Percentiles rank a stretch among this genome's conserved stretches.
phyloP scores from a whole-genome alignment of 2,888 invertebrate genomes.

The Plebejus argus region DNA sequence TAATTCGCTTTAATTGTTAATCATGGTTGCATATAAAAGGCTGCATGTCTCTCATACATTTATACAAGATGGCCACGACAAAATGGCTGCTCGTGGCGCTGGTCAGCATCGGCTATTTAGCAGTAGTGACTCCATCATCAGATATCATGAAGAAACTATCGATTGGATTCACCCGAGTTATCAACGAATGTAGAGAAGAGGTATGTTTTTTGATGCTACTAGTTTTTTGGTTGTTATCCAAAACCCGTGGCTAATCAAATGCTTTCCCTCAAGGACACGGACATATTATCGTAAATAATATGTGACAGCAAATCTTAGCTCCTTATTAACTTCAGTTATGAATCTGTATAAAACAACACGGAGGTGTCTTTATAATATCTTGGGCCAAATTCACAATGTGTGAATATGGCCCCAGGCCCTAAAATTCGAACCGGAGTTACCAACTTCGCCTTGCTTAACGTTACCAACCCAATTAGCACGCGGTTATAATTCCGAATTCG shows the following conservation, averaged over 20 bases:
- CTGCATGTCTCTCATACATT: not conserved
- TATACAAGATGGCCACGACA: slow-evolving; percentile 47
- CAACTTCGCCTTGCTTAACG: no score
- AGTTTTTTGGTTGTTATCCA: not conserved
- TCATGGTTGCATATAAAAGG: slow-evolving; percentile 11
- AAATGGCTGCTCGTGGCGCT: slow-evolving; percentile 50
- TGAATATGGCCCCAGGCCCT: no score
- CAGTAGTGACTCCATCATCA: slow-evolving; percentile 50
- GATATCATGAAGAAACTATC: slow-evolving; percentile 62
- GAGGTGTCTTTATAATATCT: no score
- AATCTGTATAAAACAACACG: no score
- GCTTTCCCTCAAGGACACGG: not conserved
- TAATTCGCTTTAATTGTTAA: slow-evolving; percentile 4
- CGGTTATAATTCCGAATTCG: no score
- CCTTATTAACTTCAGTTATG: no score
- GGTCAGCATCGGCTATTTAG: slow-evolving; percentile 38
- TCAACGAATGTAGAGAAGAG: slow-evolving; percentile 62
- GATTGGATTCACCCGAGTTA: slow-evolving; percentile 53
- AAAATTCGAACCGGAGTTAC: no score
- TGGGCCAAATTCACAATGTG: no score
- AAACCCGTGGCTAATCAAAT: not conserved
- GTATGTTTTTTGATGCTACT: slow-evolving; percentile 47
- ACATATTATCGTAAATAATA: no score
- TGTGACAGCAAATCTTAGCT: no score
- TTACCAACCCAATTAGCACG: no score